These are phyloP conservation scores for Cygnus olor DNA, from an alignment of 2,797 vertebrate species.

Conservation along the genomic window DNA sequence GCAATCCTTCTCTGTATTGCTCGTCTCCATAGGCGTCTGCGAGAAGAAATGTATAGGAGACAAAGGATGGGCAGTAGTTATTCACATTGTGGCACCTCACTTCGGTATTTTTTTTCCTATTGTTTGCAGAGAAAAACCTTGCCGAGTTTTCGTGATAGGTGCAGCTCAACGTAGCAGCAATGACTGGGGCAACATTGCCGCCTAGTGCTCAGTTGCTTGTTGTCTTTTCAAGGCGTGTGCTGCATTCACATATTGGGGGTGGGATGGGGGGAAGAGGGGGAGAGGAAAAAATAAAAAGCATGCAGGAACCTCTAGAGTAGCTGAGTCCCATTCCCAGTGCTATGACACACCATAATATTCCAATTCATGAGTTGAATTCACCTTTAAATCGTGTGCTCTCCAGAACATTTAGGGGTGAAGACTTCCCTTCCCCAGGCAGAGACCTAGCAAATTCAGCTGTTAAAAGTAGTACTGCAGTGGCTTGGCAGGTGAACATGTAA, in stretches of 20 bases:
- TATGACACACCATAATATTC: background rate
- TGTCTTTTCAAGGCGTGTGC: background rate
- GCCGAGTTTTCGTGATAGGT: background rate
- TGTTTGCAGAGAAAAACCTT: background rate
- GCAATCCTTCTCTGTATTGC: background rate
- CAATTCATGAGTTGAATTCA: background rate
- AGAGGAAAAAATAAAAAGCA: background rate
- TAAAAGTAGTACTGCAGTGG: background rate
- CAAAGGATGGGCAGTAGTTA: background rate
- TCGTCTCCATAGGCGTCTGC: background rate
- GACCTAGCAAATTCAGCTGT: background rate
- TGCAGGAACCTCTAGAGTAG: background rate
- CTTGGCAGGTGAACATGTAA: background rate
- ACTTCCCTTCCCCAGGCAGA: background rate
- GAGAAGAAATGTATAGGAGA: background rate
- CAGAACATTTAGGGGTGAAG: background rate
- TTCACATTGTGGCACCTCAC: background rate
- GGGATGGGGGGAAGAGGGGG: too few relatives aligned
- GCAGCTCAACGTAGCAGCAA: background rate
- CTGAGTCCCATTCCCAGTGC: background rate
- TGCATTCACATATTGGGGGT: background rate
- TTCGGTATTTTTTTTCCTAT: background rate
- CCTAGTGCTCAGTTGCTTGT: constrained; percentile 19
- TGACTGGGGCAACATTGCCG: background rate
- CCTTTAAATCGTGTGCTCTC: background rate